These are phyloP conservation scores for Zygogramma bicolorata DNA, from an alignment of 2,888 invertebrate species.

Conservation along the genomic window DNA sequence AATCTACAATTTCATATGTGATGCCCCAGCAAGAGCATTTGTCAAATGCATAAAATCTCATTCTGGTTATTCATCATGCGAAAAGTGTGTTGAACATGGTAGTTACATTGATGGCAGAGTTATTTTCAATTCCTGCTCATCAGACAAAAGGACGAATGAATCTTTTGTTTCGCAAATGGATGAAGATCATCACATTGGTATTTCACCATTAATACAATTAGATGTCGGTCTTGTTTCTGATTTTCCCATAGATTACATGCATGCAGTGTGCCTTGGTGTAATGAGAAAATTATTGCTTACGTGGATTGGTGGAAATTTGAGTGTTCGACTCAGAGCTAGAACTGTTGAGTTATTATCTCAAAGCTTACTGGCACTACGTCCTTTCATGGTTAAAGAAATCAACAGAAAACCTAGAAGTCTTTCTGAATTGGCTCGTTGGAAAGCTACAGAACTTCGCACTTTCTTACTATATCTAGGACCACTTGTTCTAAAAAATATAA, in stretches of 20 bases:
- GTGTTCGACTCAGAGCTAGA: conserved; percentile 17
- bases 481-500: conserved; percentile 16
- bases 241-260: conserved; percentile 27
- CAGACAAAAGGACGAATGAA: conserved; percentile 7
- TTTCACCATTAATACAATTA: conserved; percentile 22
- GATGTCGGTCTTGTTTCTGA: conserved; percentile 20
- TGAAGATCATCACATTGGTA: conserved; percentile 27
- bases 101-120: conserved; percentile 24
- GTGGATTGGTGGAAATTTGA: conserved; percentile 27
- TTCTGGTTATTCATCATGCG: conserved; percentile 37
- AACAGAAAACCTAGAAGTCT: conserved; percentile 27
- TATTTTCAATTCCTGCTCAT: conserved; percentile 7
- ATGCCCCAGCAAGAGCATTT: conserved; percentile 35
- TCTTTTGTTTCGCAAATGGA: conserved; percentile 16
- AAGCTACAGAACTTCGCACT: conserved; percentile 18
- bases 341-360: conserved; percentile 13
- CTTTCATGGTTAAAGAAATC: conserved; percentile 11
- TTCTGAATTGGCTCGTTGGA: conserved; percentile 18
- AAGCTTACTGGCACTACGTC: conserved; percentile 5
- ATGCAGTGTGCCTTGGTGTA: conserved; percentile 20
- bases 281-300: conserved; percentile 11
- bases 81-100: conserved; percentile 23
- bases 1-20: conserved; percentile 31
- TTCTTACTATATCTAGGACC: conserved; percentile 25
- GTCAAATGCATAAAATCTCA: conserved; percentile 34